Conservation (phyloP, 1,140 invertebrate genomes). For the Drosophila auraria region DNA sequence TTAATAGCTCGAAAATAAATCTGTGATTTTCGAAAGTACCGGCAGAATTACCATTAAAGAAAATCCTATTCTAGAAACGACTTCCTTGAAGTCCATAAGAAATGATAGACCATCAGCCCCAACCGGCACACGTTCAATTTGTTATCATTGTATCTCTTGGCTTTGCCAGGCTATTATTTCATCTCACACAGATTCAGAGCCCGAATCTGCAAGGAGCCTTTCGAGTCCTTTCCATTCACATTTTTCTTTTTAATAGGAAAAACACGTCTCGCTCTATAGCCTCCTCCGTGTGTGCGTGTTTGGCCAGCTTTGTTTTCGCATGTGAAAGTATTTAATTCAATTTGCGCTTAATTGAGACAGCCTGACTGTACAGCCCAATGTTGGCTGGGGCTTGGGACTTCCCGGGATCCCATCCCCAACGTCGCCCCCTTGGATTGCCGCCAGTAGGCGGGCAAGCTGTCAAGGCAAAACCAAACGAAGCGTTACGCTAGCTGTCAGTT, state of each 20-base stretch:
- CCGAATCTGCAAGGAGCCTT: conserved; percentile 15
- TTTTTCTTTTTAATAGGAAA: conserved; percentile 59
- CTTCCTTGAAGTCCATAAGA: background rate
- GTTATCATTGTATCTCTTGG: conserved; percentile 39
- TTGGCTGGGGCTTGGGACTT: background rate
- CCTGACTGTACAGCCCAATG: conserved; percentile 40
- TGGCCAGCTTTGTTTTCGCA: conserved; percentile 63
- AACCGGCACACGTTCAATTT: conserved; percentile 27
- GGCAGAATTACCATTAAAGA: background rate
- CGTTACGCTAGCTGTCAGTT: conserved; percentile 44
- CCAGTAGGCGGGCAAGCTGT: conserved; percentile 56
- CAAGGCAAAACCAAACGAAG: conserved; percentile 59
- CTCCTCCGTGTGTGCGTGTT: conserved; percentile 47
- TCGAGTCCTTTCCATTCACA: conserved; percentile 21
- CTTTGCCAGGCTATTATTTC: conserved; percentile 30
- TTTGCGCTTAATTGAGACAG: conserved; percentile 67
- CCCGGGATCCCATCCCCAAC: conserved; percentile 10
- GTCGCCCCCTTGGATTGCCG: background rate
- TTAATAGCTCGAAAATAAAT: no score
- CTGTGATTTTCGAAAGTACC: background rate
- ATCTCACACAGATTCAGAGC: conserved; percentile 36
- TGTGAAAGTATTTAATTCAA: conserved; percentile 70
- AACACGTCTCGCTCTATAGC: conserved; percentile 36
- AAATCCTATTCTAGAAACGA: background rate
- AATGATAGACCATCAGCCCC: conserved; percentile 5